A percentile compares a stretch with the other conserved stretches of the same genome.
Conservation (phyloP, 2,888 invertebrate species). For the Sipha maydis region DNA sequence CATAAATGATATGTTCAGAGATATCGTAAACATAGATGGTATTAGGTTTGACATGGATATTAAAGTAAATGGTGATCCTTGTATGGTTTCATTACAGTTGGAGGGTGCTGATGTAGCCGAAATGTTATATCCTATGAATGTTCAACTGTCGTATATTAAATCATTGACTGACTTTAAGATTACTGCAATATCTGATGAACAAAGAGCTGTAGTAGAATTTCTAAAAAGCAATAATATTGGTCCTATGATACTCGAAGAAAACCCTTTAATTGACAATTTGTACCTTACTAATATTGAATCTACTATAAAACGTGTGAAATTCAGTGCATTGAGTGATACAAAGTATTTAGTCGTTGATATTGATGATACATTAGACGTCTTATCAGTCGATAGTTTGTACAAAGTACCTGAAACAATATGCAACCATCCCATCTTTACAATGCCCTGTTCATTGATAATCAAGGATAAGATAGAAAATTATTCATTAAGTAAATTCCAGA, state of each 20-base stretch:
- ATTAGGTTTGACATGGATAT: slow-evolving; percentile 41
- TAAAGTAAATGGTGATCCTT: slow-evolving; percentile 29
- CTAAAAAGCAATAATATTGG: slow-evolving; percentile 1
- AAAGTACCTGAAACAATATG: slow-evolving; percentile 33
- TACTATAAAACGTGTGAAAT: slow-evolving; percentile 23
- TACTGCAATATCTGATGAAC: slow-evolving; percentile 10
- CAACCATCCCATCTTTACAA: background rate
- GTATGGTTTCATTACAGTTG: background rate
- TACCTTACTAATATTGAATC: slow-evolving; percentile 11
- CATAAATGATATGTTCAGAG: slow-evolving; percentile 48
- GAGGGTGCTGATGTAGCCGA: background rate
- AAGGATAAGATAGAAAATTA: slow-evolving; percentile 4
- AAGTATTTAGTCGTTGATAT: slow-evolving; percentile 22
- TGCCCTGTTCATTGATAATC: slow-evolving; percentile 37
- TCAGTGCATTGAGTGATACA: background rate
- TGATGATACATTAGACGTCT: slow-evolving; percentile 25
- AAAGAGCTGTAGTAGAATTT: background rate
- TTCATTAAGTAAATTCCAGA: slow-evolving; percentile 7
- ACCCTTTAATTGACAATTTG: background rate
- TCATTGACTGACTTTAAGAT: slow-evolving; percentile 35
- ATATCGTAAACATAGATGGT: slow-evolving; percentile 7
- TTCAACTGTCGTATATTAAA: slow-evolving; percentile 12
- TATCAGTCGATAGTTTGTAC: slow-evolving; percentile 12
- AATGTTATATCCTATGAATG: slow-evolving; percentile 22
- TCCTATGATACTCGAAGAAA: background rate